Conservation (phyloP, 92 coral and sea anemone species). For the Parazoanthus darwini region DNA sequence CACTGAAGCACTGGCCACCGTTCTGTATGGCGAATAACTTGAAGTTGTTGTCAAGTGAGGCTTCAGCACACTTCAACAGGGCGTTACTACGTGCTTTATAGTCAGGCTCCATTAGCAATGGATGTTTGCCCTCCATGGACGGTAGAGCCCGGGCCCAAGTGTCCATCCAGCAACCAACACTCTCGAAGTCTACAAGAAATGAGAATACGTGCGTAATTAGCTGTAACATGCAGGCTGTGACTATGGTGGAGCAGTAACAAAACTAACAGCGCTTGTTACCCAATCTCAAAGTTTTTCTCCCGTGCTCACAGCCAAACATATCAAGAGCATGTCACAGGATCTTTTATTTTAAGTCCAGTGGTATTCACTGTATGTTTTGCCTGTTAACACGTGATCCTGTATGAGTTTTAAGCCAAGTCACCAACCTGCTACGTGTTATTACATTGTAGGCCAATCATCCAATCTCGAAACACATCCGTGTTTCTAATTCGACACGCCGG, state of each 20-base stretch:
- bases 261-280: no score
- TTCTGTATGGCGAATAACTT: constrained; percentile 89
- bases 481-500: no score
- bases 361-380: no score
- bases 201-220: background rate
- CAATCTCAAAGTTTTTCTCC: no score
- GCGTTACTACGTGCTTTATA: constrained; percentile 95
- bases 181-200: constrained; percentile 71
- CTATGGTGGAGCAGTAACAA: background rate
- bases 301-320: no score
- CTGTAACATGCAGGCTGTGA: background rate
- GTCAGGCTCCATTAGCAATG: constrained; percentile 79
- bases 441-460: no score
- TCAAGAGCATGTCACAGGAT: no score
- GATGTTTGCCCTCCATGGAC: constrained; percentile 83
- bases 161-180: constrained; percentile 97
- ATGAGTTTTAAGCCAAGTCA: no score
- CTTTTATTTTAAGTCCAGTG: no score
- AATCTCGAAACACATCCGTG: no score
- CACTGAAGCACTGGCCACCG: constrained; percentile 98
- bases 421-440: no score
- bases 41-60: constrained; percentile 71
- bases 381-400: no score
- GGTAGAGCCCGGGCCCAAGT: constrained; percentile 89
- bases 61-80: constrained; percentile 94